Conservation (phyloP, 2,888 invertebrate genomes). For the Meghimatium bilineatum region DNA sequence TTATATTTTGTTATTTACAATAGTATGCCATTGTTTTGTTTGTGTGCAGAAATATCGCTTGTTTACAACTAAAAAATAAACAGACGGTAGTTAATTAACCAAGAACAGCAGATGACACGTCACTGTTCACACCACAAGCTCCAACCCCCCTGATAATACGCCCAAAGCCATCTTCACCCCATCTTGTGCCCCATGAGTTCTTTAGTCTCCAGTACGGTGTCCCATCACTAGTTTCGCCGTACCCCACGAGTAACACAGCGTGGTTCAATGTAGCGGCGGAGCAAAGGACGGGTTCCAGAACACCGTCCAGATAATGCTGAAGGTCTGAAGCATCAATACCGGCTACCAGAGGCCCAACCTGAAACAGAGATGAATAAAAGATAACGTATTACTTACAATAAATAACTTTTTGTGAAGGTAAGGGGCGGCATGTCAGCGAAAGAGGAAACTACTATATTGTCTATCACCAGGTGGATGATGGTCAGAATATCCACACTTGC, state of each 20-base stretch:
- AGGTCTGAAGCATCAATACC: constrained; percentile 69
- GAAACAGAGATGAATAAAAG: background rate
- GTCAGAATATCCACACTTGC: too few species aligned
- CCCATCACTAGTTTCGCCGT: constrained; percentile 61
- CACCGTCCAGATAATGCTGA: constrained; percentile 53
- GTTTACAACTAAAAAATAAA: too few species aligned
- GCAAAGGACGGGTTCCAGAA: constrained; percentile 45
- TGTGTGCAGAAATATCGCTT: too few species aligned
- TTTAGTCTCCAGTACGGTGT: constrained; percentile 69
- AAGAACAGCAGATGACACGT: too few species aligned
- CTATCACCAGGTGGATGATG: too few species aligned
- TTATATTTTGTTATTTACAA: too few species aligned
- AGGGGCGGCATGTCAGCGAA: too few species aligned
- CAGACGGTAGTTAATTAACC: too few species aligned
- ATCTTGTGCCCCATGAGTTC: constrained; percentile 72
- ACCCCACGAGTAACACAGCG: constrained; percentile 69
- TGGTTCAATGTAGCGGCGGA: constrained; percentile 40
- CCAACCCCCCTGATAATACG: constrained; percentile 9
- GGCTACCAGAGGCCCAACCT: constrained; percentile 69
- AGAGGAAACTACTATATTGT: too few species aligned
- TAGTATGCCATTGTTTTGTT: too few species aligned
- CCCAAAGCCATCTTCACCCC: constrained; percentile 60
- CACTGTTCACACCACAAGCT: constrained; percentile 30
- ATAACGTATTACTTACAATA: too few species aligned
- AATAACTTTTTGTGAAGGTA: too few species aligned